Evolutionary conservation across 2,888 invertebrate genomes (phyloP).

Genomic region (Drosophila flavopinicola): DNA sequence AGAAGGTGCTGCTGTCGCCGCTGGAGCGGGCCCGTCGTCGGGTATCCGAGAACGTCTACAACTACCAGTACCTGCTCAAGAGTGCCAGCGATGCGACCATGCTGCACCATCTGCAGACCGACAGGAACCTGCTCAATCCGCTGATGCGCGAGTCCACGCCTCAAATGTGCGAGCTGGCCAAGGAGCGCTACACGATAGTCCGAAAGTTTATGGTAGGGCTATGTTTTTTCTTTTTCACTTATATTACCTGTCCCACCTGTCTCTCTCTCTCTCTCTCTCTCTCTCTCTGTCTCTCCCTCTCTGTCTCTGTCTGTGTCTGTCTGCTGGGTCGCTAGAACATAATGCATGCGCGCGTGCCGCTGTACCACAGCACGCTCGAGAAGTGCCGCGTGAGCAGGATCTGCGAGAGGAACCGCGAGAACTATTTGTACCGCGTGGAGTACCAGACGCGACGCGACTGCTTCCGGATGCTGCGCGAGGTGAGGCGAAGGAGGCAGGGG

Average conservation of each 20-base stretch:
- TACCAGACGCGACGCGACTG: conserved; percentile 79
- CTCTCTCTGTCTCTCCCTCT: too few species aligned
- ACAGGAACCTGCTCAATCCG: conserved; percentile 58
- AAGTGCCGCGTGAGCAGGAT: conserved; percentile 50
- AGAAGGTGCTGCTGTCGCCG: conserved; percentile 62
- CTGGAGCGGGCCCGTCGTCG: conserved; percentile 71
- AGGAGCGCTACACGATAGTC: conserved; percentile 61
- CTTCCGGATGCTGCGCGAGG: conserved; percentile 69
- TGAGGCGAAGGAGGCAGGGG: conserved; percentile 54
- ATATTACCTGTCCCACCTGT: too few species aligned
- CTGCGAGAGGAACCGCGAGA: conserved; percentile 49
- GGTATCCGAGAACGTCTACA: conserved; percentile 60
- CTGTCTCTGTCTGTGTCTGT: background rate
- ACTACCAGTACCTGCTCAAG: conserved; percentile 73
- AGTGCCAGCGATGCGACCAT: conserved; percentile 73
- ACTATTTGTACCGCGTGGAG: conserved; percentile 69
- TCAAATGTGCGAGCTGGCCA: conserved; percentile 48
- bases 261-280: too few species aligned
- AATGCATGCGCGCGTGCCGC: conserved; percentile 77
- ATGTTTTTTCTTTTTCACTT: too few species aligned
- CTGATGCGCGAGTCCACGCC: conserved; percentile 59
- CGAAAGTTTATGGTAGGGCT: conserved; percentile 71
- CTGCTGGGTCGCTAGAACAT: too few species aligned
- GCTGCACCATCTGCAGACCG: conserved; percentile 58
- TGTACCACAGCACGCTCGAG: conserved; percentile 67